These are phyloP conservation scores for Steinernema carpocapsae DNA, from an alignment of 2,888 invertebrate species.

Conservation along the genomic window DNA sequence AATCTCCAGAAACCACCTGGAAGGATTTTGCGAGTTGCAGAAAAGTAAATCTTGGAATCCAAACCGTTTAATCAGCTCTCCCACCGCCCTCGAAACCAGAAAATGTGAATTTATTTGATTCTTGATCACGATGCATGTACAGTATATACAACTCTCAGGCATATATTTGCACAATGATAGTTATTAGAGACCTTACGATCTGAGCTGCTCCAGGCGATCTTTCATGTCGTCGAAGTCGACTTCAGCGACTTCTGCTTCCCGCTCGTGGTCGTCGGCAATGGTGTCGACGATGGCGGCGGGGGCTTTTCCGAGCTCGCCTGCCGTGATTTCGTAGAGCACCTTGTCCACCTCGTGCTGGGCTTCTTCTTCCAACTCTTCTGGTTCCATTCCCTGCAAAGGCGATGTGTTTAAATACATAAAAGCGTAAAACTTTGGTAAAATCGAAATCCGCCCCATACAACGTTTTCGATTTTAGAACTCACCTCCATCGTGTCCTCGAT, in stretches of 20 bases:
- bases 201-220: conserved; percentile 24
- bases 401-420: no score
- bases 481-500: conserved; percentile 92
- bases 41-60: not conserved
- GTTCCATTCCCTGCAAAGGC: conserved; percentile 74
- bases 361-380: conserved; percentile 91
- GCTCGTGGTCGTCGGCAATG: conserved; percentile 41
- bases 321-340: conserved; percentile 66
- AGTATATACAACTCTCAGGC: conserved; percentile 1
- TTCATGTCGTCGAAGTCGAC: conserved; percentile 30
- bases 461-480: no score
- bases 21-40: no score
- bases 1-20: not conserved
- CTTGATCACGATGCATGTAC: not conserved
- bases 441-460: no score
- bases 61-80: not conserved
- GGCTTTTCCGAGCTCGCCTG: conserved; percentile 65
- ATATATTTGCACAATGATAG: not conserved
- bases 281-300: conserved; percentile 56
- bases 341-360: conserved; percentile 74
- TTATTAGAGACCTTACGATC: not conserved
- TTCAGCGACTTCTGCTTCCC: not conserved
- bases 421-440: no score
- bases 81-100: no score
- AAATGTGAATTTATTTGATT: not conserved